phyloP scores from a whole-genome alignment of 2,797 vertebrate species.

The Aeoliscus strigatus region DNA sequence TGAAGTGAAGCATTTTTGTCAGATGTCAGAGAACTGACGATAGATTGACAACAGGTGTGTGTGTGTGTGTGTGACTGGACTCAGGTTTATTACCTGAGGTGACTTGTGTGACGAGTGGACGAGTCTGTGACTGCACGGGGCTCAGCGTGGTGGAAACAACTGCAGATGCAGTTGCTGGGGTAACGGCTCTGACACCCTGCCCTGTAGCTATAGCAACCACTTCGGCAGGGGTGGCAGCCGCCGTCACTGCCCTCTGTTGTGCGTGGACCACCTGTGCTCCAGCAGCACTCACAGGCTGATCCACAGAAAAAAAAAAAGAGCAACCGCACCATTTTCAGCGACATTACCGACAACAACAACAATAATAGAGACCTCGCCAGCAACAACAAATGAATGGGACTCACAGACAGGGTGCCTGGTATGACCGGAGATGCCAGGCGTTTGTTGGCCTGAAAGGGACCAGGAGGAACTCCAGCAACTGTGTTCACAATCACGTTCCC shows the following conservation, averaged over 20 bases:
- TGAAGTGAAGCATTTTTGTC: conserved; percentile 11
- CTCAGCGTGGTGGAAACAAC: conserved; percentile 85
- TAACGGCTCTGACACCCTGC: conserved; percentile 80
- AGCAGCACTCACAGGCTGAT: conserved; percentile 71
- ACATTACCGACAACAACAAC: no score
- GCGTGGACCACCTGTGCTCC: conserved; percentile 83
- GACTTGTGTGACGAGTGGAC: conserved; percentile 82
- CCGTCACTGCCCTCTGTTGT: conserved; percentile 77
- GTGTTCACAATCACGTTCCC: conserved; percentile 91
- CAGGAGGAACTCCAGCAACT: conserved; percentile 80
- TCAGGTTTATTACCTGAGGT: conserved; percentile 78
- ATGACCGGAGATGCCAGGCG: conserved; percentile 85
- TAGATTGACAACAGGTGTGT: no score
- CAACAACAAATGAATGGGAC: conserved; percentile 50
- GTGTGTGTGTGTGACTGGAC: no score
- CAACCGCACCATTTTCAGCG: no score
- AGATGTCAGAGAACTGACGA: not conserved
- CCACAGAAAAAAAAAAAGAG: conserved; percentile 16
- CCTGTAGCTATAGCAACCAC: conserved; percentile 83
- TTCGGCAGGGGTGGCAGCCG: conserved; percentile 75
- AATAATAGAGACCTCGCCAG: conserved; percentile 15
- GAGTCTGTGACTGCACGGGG: conserved; percentile 80
- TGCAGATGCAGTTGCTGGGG: conserved; percentile 80
- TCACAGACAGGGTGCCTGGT: conserved; percentile 82
- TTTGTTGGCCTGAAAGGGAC: conserved; percentile 88